Percentiles rank a stretch among this genome's conserved stretches.
phyloP scores from a whole-genome alignment of 2,888 invertebrate genomes.

The Cephus nigrinus region DNA sequence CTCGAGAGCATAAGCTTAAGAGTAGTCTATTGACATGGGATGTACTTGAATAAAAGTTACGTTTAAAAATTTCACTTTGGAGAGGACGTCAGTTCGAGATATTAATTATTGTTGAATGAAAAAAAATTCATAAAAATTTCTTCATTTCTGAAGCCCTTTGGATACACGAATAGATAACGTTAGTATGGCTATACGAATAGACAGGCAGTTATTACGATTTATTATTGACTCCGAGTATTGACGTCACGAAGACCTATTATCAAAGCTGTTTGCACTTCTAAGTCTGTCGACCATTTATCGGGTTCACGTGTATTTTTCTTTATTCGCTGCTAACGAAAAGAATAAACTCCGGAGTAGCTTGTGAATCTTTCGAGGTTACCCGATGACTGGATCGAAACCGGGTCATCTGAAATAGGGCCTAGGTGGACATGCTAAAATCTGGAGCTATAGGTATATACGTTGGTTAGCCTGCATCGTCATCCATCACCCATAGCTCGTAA shows the following conservation, averaged over 20 bases:
- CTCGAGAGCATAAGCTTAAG: background rate
- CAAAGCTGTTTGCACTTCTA: background rate
- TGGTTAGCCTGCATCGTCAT: too few species aligned
- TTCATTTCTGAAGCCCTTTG: background rate
- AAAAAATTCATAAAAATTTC: background rate
- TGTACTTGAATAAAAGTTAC: background rate
- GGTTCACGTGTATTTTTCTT: background rate
- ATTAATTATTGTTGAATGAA: background rate
- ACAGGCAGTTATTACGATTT: background rate
- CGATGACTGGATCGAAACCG: background rate
- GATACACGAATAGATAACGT: background rate
- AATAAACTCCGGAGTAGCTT: background rate
- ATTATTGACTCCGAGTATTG: background rate
- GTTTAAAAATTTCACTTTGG: background rate
- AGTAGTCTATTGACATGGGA: background rate
- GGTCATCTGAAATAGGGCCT: background rate
- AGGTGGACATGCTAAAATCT: background rate
- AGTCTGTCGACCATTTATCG: background rate
- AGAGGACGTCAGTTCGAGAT: background rate
- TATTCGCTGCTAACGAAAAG: background rate
- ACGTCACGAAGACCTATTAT: background rate
- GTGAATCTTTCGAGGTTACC: background rate
- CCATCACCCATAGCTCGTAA: too few species aligned
- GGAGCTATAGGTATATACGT: background rate
- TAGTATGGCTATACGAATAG: background rate